phyloP scores from a whole-genome alignment of 2,888 invertebrate genomes.

The Melipona beecheii region DNA sequence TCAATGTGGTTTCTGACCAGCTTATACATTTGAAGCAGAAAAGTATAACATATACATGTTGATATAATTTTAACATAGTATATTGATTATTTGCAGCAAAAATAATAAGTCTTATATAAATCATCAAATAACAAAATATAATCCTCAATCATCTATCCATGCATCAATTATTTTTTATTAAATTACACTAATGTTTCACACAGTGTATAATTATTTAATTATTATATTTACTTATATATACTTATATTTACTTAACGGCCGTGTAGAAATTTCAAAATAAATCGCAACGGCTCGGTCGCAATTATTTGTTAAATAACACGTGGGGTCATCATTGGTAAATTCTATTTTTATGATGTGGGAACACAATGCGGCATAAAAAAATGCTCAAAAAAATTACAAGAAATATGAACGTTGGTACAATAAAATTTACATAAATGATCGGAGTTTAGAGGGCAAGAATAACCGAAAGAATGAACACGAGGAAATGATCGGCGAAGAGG shows the following conservation, averaged over 20 bases:
- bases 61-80: conserved; percentile 18
- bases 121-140: neutral
- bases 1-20: neutral
- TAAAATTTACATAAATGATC: neutral
- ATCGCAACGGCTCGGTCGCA: neutral
- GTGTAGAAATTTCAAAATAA: conserved; percentile 2
- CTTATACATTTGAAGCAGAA: neutral
- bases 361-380: conserved; percentile 42
- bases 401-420: conserved; percentile 3
- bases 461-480: neutral
- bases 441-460: neutral
- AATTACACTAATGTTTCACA: neutral
- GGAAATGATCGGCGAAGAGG: neutral
- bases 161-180: neutral
- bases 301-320: conserved; percentile 36
- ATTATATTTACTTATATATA: too few relatives aligned
- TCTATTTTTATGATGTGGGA: conserved; percentile 61
- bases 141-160: neutral
- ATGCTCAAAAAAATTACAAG: conserved; percentile 1
- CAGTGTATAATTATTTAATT: too few relatives aligned
- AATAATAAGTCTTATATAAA: conserved; percentile 15
- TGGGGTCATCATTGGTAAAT: conserved; percentile 36
- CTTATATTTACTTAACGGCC: neutral
- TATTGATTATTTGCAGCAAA: conserved; percentile 42
- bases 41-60: neutral